A percentile compares a stretch with the other conserved stretches of the same genome.
These are phyloP conservation scores for Tiliqua scincoides DNA, from an alignment of 2,113 vertebrate genomes.

Conservation along the genomic window DNA sequence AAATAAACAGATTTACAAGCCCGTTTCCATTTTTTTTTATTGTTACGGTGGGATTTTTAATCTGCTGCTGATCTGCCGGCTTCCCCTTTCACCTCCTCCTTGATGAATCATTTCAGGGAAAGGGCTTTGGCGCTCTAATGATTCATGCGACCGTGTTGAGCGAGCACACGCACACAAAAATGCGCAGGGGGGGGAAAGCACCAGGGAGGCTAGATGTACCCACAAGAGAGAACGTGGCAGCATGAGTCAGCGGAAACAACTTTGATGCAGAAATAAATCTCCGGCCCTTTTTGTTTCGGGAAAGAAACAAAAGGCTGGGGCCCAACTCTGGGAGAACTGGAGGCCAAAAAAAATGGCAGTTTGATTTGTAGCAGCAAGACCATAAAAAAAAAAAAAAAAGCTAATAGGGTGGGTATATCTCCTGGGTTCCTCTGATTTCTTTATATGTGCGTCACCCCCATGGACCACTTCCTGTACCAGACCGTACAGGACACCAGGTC, in stretches of 20 bases:
- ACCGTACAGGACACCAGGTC: too few relatives aligned
- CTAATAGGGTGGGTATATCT: too few relatives aligned
- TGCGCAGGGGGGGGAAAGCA: neutral
- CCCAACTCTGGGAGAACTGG: accelerated
- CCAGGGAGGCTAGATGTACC: neutral
- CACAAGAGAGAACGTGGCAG: neutral
- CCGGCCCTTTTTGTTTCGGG: neutral
- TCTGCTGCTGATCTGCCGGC: neutral
- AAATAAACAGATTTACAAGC: conserved; percentile 20
- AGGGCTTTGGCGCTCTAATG: conserved; percentile 11
- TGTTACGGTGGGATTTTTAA: neutral
- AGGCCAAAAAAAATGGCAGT: neutral
- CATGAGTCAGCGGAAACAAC: conserved; percentile 29
- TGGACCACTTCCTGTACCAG: too few relatives aligned
- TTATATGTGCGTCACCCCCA: too few relatives aligned
- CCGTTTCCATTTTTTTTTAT: neutral
- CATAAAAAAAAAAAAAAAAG: too few relatives aligned
- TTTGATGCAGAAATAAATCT: neutral
- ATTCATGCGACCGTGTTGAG: neutral
- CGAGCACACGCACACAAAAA: neutral
- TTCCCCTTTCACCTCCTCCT: conserved; percentile 55
- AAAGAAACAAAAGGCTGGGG: neutral
- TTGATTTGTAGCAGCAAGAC: too few relatives aligned
- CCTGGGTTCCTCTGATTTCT: too few relatives aligned
- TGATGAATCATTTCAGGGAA: conserved; percentile 35